Percentiles rank a stretch among this genome's conserved stretches.
Evolutionary conservation across 2,113 vertebrate genomes (phyloP).

Genomic region (Hypocryptadius cinnamomeus): DNA sequence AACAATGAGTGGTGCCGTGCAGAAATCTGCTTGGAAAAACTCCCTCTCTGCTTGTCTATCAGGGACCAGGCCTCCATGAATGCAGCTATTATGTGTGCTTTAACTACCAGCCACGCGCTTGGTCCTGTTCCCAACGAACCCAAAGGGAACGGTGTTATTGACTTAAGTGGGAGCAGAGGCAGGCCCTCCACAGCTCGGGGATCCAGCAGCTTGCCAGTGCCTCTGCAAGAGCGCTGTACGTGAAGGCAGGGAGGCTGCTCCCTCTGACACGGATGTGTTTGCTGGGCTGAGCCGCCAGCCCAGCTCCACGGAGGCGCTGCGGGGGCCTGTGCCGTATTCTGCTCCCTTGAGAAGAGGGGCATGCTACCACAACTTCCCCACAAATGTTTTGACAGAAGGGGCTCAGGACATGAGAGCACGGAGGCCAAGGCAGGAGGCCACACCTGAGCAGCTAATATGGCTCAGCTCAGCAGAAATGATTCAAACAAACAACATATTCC

Average conservation of each 20-base stretch:
- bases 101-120: background rate
- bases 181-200: background rate
- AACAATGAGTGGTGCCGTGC: background rate
- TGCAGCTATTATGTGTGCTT: background rate
- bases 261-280: background rate
- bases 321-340: background rate
- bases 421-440: background rate
- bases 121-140: background rate
- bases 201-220: background rate
- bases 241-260: background rate
- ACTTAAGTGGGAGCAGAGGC: conserved; percentile 9
- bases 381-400: background rate
- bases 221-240: background rate
- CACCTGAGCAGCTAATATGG: background rate
- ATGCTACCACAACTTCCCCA: background rate
- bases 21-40: background rate
- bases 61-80: background rate
- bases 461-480: background rate
- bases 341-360: background rate
- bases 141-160: background rate
- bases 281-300: background rate
- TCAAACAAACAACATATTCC: background rate
- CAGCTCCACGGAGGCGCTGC: background rate
- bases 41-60: background rate
- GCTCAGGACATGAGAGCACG: background rate